Conservation (phyloP, 2,797 vertebrate species). For the Gambelia wislizenii region DNA sequence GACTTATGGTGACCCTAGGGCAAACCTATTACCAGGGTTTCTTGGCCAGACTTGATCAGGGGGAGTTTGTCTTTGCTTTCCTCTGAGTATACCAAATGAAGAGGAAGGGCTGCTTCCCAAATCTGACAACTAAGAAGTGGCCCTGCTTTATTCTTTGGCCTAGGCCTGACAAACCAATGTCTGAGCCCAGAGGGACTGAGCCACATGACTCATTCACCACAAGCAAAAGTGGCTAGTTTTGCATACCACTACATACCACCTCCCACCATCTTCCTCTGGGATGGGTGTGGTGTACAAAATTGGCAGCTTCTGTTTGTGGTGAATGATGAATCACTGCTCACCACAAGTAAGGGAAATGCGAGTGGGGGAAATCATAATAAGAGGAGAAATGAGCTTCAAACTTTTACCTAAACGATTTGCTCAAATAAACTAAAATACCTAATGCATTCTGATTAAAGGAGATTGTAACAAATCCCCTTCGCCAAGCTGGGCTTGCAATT, state of each 20-base stretch:
- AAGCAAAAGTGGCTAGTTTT: not conserved
- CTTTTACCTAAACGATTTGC: not conserved
- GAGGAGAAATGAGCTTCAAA: not conserved
- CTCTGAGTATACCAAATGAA: not conserved
- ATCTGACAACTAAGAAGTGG: not conserved
- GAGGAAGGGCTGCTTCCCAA: not conserved
- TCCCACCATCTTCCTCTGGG: not conserved
- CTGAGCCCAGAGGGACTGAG: not conserved
- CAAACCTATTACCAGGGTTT: no score
- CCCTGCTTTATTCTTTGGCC: not conserved
- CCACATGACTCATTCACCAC: not conserved
- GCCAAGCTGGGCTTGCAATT: no score
- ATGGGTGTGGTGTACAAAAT: not conserved
- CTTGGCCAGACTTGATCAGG: no score
- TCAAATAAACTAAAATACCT: not conserved
- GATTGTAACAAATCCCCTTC: no score
- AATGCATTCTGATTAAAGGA: not conserved
- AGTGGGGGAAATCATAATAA: not conserved
- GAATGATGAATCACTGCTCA: not conserved
- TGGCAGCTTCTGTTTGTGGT: slow-evolving; percentile 1
- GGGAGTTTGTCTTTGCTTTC: no score
- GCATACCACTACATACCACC: not conserved
- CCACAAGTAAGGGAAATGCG: not conserved
- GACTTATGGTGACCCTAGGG: no score
- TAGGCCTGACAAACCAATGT: not conserved